These are phyloP conservation scores for Perccottus glenii DNA, from an alignment of 2,113 vertebrate species.

Conservation along the genomic window DNA sequence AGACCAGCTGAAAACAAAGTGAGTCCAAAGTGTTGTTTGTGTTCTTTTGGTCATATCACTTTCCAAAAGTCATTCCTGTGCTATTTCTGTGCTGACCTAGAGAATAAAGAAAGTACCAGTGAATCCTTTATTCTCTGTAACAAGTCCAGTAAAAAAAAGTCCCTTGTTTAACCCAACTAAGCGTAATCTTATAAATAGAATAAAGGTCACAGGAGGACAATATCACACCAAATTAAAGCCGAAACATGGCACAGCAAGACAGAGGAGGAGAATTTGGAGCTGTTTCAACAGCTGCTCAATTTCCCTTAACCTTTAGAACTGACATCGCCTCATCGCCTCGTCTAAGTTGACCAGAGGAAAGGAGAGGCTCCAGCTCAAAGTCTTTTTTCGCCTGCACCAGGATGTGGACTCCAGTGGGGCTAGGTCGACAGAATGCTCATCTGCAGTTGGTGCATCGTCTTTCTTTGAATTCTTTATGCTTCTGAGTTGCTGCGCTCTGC, in stretches of 20 bases:
- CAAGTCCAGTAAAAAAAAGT: too few relatives aligned
- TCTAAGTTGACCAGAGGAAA: slow-evolving; percentile 15
- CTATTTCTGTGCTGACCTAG: too few relatives aligned
- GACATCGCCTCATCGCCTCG: slow-evolving; percentile 31
- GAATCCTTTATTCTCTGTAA: too few relatives aligned
- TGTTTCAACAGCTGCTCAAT: slow-evolving; percentile 26
- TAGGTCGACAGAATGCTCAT: slow-evolving; percentile 46
- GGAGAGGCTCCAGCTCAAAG: slow-evolving; percentile 29
- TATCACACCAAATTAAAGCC: not conserved
- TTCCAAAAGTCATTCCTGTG: too few relatives aligned
- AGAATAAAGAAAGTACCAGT: too few relatives aligned
- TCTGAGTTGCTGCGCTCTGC: slow-evolving; percentile 13
- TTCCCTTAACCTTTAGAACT: slow-evolving; percentile 31
- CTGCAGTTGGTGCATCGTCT: slow-evolving; percentile 24
- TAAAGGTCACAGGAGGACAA: not conserved
- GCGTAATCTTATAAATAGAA: too few relatives aligned
- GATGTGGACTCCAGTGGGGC: slow-evolving; percentile 33
- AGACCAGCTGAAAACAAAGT: too few relatives aligned
- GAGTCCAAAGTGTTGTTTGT: too few relatives aligned
- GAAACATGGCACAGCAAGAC: not conserved
- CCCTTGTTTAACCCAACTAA: too few relatives aligned
- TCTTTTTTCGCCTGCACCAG: slow-evolving; percentile 33
- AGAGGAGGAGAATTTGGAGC: not conserved
- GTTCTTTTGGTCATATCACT: too few relatives aligned
- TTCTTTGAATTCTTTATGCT: slow-evolving; percentile 8